These are phyloP conservation scores for Clarias platycephalus DNA, from an alignment of 2,797 vertebrate genomes.

Conservation along the genomic window DNA sequence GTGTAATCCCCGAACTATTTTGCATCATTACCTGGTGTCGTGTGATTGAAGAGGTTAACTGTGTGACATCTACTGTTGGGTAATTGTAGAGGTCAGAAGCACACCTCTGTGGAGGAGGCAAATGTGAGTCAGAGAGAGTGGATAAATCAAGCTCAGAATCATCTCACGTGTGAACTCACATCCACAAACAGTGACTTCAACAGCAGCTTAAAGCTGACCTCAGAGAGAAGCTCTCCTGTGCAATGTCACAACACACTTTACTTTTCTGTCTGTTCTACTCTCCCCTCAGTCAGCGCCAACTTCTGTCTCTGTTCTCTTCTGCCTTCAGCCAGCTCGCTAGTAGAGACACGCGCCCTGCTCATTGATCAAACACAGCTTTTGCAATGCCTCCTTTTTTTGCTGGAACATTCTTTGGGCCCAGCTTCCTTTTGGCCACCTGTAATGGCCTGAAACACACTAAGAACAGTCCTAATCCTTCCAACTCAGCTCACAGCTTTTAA, in stretches of 20 bases:
- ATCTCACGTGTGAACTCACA: constrained; percentile 69
- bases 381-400: constrained; percentile 56
- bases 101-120: constrained; percentile 5
- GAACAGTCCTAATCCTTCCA: constrained; percentile 64
- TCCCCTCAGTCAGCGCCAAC: constrained; percentile 45
- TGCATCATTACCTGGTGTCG: constrained; percentile 33
- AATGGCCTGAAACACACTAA: constrained; percentile 48
- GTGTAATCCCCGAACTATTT: constrained; percentile 31
- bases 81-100: constrained; percentile 56
- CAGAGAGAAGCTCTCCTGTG: constrained; percentile 57
- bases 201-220: constrained; percentile 68
- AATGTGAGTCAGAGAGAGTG: constrained; percentile 41
- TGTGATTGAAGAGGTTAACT: constrained; percentile 51
- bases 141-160: constrained; percentile 71
- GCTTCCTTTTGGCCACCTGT: constrained; percentile 60
- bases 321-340: constrained; percentile 59
- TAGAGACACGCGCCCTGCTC: constrained; percentile 69
- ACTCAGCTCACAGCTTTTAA: constrained; percentile 53
- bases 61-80: constrained; percentile 61
- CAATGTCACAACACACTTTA: constrained; percentile 69
- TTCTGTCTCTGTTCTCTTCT: constrained; percentile 62
- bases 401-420: constrained; percentile 64
- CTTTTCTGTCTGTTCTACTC: constrained; percentile 62
- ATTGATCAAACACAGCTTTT: constrained; percentile 71
- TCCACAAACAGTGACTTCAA: constrained; percentile 63